phyloP scores from a whole-genome alignment of 92 coral and sea anemone species.

The Bergia puertoricense region DNA sequence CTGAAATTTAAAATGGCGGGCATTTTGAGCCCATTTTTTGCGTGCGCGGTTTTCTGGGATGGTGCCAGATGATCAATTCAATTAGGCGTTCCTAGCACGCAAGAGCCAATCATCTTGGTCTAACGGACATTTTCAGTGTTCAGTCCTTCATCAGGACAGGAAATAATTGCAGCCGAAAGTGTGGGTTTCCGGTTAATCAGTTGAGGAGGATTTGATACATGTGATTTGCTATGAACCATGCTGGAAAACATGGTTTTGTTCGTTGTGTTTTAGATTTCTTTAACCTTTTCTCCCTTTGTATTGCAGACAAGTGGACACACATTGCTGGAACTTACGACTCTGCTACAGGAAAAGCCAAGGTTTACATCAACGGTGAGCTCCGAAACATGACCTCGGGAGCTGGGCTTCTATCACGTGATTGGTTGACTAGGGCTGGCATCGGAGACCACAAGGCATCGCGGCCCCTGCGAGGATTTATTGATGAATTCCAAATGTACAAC shows the following conservation, averaged over 20 bases:
- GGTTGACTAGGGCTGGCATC: constrained; percentile 93
- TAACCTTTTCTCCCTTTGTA: not conserved
- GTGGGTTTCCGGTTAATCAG: no score
- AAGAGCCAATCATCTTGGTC: no score
- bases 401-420: constrained; percentile 91
- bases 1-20: no score
- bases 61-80: no score
- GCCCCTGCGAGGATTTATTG: constrained; percentile 92
- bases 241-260: not conserved
- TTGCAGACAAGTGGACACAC: constrained; percentile 87
- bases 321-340: constrained; percentile 95
- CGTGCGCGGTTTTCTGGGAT: no score
- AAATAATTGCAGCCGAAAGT: no score
- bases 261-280: not conserved
- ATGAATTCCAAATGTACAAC: constrained; percentile 95
- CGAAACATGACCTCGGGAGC: constrained; percentile 94
- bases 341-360: constrained; percentile 88
- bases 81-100: no score
- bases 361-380: constrained; percentile 89
- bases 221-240: no score
- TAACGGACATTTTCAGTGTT: no score
- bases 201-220: no score
- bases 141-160: no score
- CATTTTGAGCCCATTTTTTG: no score
- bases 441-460: constrained; percentile 98